A percentile compares a stretch with the other conserved stretches of the same genome.
phyloP scores from a whole-genome alignment of 2,797 vertebrate species.

The Serranus cabrilla region DNA sequence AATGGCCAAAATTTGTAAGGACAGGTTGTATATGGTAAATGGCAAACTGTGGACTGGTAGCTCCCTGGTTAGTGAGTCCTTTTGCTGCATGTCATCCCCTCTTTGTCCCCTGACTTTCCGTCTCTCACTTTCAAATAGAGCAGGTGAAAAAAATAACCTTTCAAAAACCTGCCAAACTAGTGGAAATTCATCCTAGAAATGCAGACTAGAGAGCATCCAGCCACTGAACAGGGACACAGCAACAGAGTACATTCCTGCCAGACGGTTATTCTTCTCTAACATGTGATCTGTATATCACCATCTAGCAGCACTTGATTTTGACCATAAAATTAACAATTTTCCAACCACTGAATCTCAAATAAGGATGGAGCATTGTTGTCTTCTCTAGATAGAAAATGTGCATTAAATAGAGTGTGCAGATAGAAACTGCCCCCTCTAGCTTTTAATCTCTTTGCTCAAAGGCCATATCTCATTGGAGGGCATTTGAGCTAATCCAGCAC shows the following conservation, averaged over 20 bases:
- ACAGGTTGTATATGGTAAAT: not conserved
- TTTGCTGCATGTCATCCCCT: too few species aligned
- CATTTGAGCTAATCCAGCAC: slow-evolving; percentile 58
- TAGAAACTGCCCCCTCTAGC: slow-evolving; percentile 38
- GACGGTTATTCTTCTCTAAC: not conserved
- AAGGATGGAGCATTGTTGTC: not conserved
- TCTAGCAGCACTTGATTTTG: not conserved
- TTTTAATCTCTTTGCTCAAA: slow-evolving; percentile 55
- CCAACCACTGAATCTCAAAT: slow-evolving; percentile 20
- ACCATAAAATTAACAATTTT: not conserved
- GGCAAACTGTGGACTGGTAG: too few species aligned
- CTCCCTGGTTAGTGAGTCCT: too few species aligned
- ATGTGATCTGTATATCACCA: not conserved
- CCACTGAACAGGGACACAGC: not conserved
- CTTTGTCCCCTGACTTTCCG: too few species aligned
- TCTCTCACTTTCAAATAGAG: too few species aligned
- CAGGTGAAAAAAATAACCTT: too few species aligned
- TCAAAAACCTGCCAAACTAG: not conserved
- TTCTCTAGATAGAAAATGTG: slow-evolving; percentile 18
- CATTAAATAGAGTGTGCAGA: slow-evolving; percentile 23
- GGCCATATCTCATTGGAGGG: slow-evolving; percentile 45
- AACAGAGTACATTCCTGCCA: not conserved
- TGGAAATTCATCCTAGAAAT: not conserved
- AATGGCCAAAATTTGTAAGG: not conserved
- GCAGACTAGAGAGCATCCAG: not conserved